phyloP scores from a whole-genome alignment of 2,888 invertebrate species.

The Troides helena region DNA sequence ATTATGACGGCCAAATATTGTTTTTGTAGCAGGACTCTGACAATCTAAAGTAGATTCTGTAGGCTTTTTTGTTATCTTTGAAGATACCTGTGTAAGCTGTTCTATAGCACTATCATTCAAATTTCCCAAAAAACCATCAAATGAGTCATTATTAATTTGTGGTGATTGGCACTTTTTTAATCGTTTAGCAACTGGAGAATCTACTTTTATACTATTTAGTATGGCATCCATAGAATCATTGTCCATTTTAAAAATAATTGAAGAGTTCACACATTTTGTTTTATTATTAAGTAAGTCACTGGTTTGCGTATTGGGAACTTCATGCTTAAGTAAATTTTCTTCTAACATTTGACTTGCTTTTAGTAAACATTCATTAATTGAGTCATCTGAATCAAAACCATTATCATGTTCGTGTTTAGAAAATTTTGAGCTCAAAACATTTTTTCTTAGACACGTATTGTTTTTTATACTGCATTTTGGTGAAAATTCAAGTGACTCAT shows the following conservation, averaged over 20 bases:
- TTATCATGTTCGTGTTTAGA: conserved; percentile 59
- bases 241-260: conserved; percentile 53
- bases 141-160: conserved; percentile 67
- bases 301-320: conserved; percentile 46
- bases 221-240: conserved; percentile 69
- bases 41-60: conserved; percentile 56
- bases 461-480: conserved; percentile 57
- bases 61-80: conserved; percentile 39
- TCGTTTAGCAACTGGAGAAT: conserved; percentile 54
- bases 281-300: conserved; percentile 40
- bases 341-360: conserved; percentile 74
- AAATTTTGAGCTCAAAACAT: conserved; percentile 70
- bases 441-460: conserved; percentile 64
- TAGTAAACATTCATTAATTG: conserved; percentile 73
- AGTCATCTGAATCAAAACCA: conserved; percentile 73
- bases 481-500: conserved; percentile 58
- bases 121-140: conserved; percentile 69
- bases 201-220: conserved; percentile 61
- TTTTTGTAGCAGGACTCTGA: conserved; percentile 57
- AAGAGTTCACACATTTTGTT: conserved; percentile 35
- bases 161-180: conserved; percentile 55
- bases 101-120: conserved; percentile 73
- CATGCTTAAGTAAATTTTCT: conserved; percentile 54
- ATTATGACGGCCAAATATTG: conserved; percentile 61
- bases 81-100: conserved; percentile 62